Evolutionary conservation across 2,888 invertebrate genomes (phyloP).

Genomic region (Encarsia formosa): DNA sequence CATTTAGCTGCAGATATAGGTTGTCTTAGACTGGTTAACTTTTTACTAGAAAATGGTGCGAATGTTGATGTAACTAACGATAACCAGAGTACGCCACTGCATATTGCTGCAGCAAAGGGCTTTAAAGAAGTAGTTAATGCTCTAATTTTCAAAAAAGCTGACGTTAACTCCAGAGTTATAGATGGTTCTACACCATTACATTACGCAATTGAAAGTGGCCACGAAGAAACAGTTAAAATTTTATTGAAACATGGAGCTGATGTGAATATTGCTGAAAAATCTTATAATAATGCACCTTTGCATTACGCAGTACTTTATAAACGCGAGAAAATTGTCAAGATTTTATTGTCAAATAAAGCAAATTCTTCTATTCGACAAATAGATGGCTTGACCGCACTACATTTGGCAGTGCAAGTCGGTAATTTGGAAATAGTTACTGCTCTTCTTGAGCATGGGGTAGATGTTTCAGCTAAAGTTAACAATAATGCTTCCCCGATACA

Average conservation of each 20-base stretch:
- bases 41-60: background rate
- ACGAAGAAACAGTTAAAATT: slow-evolving; percentile 4
- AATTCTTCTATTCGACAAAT: no score
- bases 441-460: no score
- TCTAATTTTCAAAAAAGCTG: slow-evolving; percentile 22
- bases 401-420: no score
- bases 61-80: background rate
- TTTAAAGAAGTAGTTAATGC: slow-evolving; percentile 28
- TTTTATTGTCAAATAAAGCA: slow-evolving; percentile 22
- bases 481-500: no score
- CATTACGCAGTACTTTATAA: slow-evolving; percentile 9
- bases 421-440: no score
- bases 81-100: slow-evolving; percentile 32
- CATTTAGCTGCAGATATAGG: background rate
- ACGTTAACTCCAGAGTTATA: slow-evolving; percentile 16
- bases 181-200: slow-evolving; percentile 14
- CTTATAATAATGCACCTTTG: no score
- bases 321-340: background rate
- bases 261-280: background rate
- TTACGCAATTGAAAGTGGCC: slow-evolving; percentile 2
- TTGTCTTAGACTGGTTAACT: background rate
- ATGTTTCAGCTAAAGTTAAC: no score
- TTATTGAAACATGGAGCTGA: slow-evolving; percentile 10
- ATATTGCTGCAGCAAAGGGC: slow-evolving; percentile 35
- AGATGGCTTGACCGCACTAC: no score